phyloP scores from a whole-genome alignment of 1,140 invertebrate species.

The Pseudomyrmex cubaensis region DNA sequence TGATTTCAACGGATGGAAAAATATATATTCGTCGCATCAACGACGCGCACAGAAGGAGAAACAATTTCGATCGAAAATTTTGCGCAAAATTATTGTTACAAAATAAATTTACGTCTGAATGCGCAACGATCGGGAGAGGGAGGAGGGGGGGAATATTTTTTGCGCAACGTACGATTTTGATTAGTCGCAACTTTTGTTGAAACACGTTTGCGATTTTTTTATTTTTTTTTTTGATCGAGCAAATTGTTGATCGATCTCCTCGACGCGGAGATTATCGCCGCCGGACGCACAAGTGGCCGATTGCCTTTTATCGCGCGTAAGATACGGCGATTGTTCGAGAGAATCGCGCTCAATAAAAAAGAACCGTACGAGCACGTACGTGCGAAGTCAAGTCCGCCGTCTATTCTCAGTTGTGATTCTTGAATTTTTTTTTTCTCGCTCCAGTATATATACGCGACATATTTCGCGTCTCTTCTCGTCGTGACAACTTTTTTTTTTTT shows the following conservation, averaged over 20 bases:
- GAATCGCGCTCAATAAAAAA: conserved; percentile 33
- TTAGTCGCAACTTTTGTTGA: no score
- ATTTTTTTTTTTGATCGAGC: not conserved
- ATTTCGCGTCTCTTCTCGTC: not conserved
- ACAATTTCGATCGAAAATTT: not conserved
- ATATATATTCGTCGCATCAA: not conserved
- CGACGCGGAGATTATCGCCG: no score
- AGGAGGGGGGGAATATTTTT: not conserved
- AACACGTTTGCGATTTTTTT: not conserved
- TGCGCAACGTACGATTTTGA: no score
- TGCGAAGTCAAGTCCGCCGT: not conserved
- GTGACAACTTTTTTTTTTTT: not conserved
- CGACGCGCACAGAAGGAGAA: not conserved
- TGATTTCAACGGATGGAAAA: not conserved
- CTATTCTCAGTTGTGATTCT: not conserved
- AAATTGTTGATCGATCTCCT: no score
- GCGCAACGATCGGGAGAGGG: not conserved
- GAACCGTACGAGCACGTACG: conserved; percentile 23
- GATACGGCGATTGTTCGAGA: conserved; percentile 41
- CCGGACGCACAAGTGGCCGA: conserved; percentile 11
- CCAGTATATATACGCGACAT: not conserved
- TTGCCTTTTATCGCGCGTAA: conserved; percentile 35
- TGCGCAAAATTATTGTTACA: not conserved
- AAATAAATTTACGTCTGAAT: no score
- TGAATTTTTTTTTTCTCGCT: not conserved